Evolutionary conservation across 2,797 vertebrate species (phyloP).

Genomic region (Pristis pectinata): DNA sequence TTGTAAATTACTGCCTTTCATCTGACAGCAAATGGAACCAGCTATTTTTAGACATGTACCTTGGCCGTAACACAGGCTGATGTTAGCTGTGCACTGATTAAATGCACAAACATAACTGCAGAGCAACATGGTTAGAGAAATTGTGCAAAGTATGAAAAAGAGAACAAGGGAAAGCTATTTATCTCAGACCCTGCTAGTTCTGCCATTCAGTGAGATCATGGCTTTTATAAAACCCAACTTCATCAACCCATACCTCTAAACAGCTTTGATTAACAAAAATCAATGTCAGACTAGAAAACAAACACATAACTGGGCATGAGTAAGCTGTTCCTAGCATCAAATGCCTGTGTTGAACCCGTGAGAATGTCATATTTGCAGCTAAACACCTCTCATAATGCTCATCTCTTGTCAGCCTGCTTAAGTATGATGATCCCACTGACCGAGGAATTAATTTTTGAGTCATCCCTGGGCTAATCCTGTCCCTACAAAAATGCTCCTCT

Average conservation of each 20-base stretch:
- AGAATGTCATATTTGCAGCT: neutral
- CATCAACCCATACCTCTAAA: too few species aligned
- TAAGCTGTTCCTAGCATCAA: too few species aligned
- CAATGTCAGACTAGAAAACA: too few species aligned
- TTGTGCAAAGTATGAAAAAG: neutral
- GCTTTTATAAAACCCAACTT: too few species aligned
- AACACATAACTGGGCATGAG: too few species aligned
- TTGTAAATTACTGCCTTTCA: neutral
- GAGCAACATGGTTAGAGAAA: neutral
- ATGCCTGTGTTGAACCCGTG: neutral
- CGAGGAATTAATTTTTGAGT: neutral
- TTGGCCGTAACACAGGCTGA: neutral
- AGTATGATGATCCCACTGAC: neutral
- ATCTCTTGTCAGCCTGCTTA: neutral
- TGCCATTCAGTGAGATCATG: too few species aligned
- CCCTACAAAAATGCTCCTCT: neutral
- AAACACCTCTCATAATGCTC: neutral
- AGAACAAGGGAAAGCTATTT: too few species aligned
- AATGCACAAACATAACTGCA: neutral
- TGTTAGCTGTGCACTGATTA: neutral
- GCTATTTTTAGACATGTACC: neutral
- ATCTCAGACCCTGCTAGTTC: too few species aligned
- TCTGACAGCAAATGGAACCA: neutral
- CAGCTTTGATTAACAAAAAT: too few species aligned
- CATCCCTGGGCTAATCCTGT: neutral